phyloP scores from a whole-genome alignment of 37 sponge, comb jelly and placozoan species.

The Geodia barretti region DNA sequence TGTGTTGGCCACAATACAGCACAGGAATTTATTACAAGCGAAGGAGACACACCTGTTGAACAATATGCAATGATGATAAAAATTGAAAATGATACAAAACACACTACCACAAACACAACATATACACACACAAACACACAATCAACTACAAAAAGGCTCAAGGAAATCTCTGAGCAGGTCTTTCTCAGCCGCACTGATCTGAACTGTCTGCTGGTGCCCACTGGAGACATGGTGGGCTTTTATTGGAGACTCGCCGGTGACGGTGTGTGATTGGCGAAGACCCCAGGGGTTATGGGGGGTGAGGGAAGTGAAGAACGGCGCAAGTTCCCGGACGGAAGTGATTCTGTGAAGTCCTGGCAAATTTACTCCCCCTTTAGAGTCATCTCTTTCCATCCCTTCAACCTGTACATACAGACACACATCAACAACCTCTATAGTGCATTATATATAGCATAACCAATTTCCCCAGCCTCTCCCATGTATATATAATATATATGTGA shows the following conservation, averaged over 20 bases:
- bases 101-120: constrained; percentile 17
- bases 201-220: neutral
- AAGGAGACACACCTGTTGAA: too few species aligned
- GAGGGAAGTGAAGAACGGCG: neutral
- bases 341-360: neutral
- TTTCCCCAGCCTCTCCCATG: too few species aligned
- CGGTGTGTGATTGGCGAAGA: neutral
- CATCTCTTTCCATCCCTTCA: neutral
- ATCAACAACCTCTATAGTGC: too few species aligned
- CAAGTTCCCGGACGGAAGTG: neutral
- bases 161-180: constrained; percentile 31
- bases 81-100: neutral
- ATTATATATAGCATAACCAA: too few species aligned
- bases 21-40: too few species aligned
- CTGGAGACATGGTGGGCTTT: too few species aligned
- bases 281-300: neutral
- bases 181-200: constrained; percentile 2
- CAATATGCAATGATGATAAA: too few species aligned
- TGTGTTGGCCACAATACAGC: too few species aligned
- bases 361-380: neutral
- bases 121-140: constrained; percentile 25
- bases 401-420: too few species aligned
- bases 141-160: constrained; percentile 3
- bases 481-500: too few species aligned
- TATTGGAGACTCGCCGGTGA: too few species aligned